Conservation (phyloP, 2,797 vertebrate genomes). For the Myoxocephalus aenaeus region DNA sequence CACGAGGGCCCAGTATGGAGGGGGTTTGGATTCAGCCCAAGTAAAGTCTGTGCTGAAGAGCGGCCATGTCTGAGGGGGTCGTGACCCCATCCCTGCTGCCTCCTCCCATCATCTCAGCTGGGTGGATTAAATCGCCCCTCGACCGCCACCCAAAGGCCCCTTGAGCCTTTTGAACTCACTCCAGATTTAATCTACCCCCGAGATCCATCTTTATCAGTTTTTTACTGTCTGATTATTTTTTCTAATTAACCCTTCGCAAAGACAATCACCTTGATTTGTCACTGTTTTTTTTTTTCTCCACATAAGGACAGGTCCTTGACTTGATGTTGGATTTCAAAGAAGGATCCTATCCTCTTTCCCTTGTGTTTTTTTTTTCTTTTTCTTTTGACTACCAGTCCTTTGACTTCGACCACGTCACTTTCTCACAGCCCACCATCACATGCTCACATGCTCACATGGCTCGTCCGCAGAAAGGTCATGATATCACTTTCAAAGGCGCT, state of each 20-base stretch:
- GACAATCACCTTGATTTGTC: conserved; percentile 66
- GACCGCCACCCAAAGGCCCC: conserved; percentile 58
- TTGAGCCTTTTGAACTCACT: conserved; percentile 65
- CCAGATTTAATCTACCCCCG: conserved; percentile 86
- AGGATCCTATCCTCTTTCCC: conserved; percentile 53
- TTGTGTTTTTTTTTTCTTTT: conserved; percentile 24
- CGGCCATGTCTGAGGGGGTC: conserved; percentile 74
- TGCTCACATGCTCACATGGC: conserved; percentile 76
- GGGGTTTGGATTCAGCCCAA: conserved; percentile 11
- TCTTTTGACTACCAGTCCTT: conserved; percentile 45
- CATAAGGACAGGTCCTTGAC: conserved; percentile 59
- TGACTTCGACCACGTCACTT: conserved; percentile 51
- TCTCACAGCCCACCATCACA: conserved; percentile 71
- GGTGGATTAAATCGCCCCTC: conserved; percentile 86
- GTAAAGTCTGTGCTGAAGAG: conserved; percentile 53
- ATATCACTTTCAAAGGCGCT: conserved; percentile 3
- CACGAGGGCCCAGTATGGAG: neutral
- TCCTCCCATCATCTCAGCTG: conserved; percentile 81
- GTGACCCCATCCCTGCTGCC: conserved; percentile 83
- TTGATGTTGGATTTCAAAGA: conserved; percentile 72
- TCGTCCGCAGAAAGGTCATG: conserved; percentile 70
- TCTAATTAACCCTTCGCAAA: conserved; percentile 55
- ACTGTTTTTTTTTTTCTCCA: conserved; percentile 56
- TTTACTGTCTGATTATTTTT: conserved; percentile 60
- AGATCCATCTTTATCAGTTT: conserved; percentile 76